A percentile compares a stretch with the other conserved stretches of the same genome.
Conservation (phyloP, 1,140 invertebrate genomes). For the Coelopa frigida region DNA sequence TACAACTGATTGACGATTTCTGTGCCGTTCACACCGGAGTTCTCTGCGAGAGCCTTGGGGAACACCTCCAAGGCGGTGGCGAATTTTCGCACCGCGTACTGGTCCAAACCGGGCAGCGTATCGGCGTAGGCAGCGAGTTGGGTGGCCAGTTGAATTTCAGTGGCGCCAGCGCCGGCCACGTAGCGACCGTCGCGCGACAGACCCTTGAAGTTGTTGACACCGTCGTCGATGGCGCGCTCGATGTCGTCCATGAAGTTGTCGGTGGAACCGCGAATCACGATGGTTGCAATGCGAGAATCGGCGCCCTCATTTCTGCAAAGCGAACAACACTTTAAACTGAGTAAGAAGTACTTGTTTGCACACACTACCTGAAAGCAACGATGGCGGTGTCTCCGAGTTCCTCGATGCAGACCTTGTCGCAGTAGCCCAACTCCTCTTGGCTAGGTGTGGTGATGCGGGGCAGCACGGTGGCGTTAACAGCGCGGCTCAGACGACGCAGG, state of each 20-base stretch:
- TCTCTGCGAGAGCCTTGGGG: constrained; percentile 89
- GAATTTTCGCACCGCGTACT: constrained; percentile 95
- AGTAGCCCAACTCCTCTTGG: constrained; percentile 86
- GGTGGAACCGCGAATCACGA: constrained; percentile 92
- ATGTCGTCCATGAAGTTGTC: constrained; percentile 99
- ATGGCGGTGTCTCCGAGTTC: constrained; percentile 94
- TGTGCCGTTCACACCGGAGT: constrained; percentile 81
- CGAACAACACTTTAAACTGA: too few relatives aligned
- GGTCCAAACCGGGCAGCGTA: constrained; percentile 87
- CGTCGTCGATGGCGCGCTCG: constrained; percentile 96
- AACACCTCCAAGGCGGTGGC: constrained; percentile 85
- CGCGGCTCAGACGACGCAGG: constrained; percentile 83
- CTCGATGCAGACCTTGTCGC: constrained; percentile 86
- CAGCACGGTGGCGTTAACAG: constrained; percentile 75
- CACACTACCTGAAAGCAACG: constrained; percentile 69
- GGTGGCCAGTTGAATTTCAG: constrained; percentile 88
- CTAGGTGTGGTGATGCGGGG: constrained; percentile 68
- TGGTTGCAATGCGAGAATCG: constrained; percentile 83
- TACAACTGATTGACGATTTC: constrained; percentile 87
- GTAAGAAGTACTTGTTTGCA: background rate
- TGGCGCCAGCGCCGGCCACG: constrained; percentile 89
- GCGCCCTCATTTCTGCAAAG: constrained; percentile 54
- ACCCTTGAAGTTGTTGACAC: constrained; percentile 96
- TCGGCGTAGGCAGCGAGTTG: constrained; percentile 81
- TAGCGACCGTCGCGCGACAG: constrained; percentile 64